Evolutionary conservation across 37 sponge, comb jelly and placozoan species (phyloP).

Genomic region (Eunapius fragilis): DNA sequence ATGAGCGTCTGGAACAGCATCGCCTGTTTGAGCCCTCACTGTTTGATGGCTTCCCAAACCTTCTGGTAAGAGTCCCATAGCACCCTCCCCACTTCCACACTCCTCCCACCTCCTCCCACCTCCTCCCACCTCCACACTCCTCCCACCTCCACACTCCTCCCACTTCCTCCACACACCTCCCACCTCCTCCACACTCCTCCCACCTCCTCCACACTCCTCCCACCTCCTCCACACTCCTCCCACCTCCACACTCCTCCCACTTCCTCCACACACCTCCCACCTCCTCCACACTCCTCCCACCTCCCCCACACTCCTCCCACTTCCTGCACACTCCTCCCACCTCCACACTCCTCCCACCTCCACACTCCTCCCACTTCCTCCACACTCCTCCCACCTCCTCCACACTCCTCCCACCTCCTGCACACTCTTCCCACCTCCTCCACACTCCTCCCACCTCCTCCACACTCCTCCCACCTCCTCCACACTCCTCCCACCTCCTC

Average conservation of each 20-base stretch:
- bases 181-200: no score
- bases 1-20: slow-evolving; percentile 79
- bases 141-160: no score
- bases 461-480: neutral
- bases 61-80: slow-evolving; percentile 42
- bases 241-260: no score
- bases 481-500: neutral
- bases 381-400: neutral
- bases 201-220: no score
- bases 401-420: neutral
- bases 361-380: neutral
- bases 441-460: neutral
- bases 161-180: no score
- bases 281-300: no score
- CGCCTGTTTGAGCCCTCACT: slow-evolving; percentile 53
- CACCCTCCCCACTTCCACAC: no score
- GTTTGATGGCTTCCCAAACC: slow-evolving; percentile 54
- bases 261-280: no score
- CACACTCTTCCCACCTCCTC: neutral
- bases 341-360: neutral
- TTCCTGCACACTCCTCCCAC: neutral
- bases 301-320: neutral
- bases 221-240: no score
- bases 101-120: no score
- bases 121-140: no score